Evolutionary conservation across 1,140 invertebrate species (phyloP).

Genomic region (Pogonomyrmex californicus): DNA sequence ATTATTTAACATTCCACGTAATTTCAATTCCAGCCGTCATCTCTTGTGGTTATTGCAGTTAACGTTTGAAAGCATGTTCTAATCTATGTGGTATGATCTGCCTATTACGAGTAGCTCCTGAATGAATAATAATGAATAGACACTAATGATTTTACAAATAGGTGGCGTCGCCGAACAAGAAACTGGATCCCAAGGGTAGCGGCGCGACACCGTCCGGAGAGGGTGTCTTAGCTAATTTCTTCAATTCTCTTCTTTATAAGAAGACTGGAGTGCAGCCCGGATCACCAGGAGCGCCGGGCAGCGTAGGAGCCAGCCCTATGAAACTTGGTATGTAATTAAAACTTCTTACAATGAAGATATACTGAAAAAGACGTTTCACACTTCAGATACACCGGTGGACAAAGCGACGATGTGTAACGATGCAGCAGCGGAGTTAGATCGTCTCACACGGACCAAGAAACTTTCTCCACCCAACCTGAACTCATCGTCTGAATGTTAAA

Average conservation of each 20-base stretch:
- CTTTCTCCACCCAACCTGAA: slow-evolving; percentile 84
- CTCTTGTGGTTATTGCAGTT: slow-evolving; percentile 67
- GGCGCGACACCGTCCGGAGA: slow-evolving; percentile 92
- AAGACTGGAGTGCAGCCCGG: slow-evolving; percentile 91
- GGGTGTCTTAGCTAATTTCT: slow-evolving; percentile 98
- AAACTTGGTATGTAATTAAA: slow-evolving; percentile 78
- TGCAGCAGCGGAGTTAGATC: slow-evolving; percentile 96
- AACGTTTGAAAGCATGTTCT: slow-evolving; percentile 79
- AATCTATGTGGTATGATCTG: slow-evolving; percentile 77
- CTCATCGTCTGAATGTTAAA: slow-evolving; percentile 83
- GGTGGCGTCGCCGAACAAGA: slow-evolving; percentile 86
- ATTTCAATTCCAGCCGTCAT: slow-evolving; percentile 59
- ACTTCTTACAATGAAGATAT: background rate
- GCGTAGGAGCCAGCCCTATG: slow-evolving; percentile 81
- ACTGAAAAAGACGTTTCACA: slow-evolving; percentile 4
- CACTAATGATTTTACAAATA: slow-evolving; percentile 74
- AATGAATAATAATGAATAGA: background rate
- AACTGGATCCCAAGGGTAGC: slow-evolving; percentile 83
- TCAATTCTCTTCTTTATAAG: slow-evolving; percentile 98
- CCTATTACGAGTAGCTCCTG: slow-evolving; percentile 21
- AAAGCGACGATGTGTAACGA: slow-evolving; percentile 93
- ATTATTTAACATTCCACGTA: slow-evolving; percentile 46
- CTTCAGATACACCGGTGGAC: slow-evolving; percentile 86
- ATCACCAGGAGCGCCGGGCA: slow-evolving; percentile 85
- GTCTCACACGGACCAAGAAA: slow-evolving; percentile 93